phyloP scores from a whole-genome alignment of 2,888 invertebrate species.

The Lycia hirtaria region DNA sequence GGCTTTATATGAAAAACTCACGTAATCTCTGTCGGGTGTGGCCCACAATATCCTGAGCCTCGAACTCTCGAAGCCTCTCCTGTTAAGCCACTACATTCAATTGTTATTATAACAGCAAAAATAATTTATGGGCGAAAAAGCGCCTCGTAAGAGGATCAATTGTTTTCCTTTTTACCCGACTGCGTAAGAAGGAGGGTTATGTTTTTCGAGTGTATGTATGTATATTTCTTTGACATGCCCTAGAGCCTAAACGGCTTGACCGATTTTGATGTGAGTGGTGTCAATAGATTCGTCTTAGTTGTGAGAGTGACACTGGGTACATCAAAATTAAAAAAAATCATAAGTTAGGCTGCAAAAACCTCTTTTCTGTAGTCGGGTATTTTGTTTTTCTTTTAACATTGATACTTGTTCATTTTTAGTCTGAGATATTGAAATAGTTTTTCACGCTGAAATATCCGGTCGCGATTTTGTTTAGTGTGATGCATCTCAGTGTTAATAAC shows the following conservation, averaged over 20 bases:
- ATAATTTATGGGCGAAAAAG: slow-evolving; percentile 38
- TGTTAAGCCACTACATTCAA: slow-evolving; percentile 59
- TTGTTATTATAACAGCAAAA: slow-evolving; percentile 58
- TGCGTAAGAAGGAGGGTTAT: too few species aligned
- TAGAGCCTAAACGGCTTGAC: too few species aligned
- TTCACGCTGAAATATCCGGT: slow-evolving; percentile 35
- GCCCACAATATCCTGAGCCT: slow-evolving; percentile 75
- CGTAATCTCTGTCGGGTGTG: slow-evolving; percentile 77
- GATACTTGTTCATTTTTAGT: too few species aligned
- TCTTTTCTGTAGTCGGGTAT: too few species aligned
- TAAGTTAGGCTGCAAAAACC: too few species aligned
- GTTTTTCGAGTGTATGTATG: too few species aligned
- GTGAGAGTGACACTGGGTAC: too few species aligned
- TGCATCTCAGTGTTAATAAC: slow-evolving; percentile 54
- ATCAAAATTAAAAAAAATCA: too few species aligned
- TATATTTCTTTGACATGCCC: too few species aligned
- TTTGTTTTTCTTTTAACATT: too few species aligned
- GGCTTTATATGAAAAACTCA: slow-evolving; percentile 83
- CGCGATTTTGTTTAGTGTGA: slow-evolving; percentile 41
- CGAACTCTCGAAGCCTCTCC: slow-evolving; percentile 58
- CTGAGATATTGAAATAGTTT: slow-evolving; percentile 32
- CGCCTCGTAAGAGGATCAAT: slow-evolving; percentile 28
- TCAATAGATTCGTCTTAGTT: too few species aligned
- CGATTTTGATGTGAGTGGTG: too few species aligned
- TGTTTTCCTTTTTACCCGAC: slow-evolving; percentile 28